Evolutionary conservation across 2,888 invertebrate species (phyloP), one percentile per base, ranked within the genome.

Genomic region (Cerastis leucographa): DNA sequence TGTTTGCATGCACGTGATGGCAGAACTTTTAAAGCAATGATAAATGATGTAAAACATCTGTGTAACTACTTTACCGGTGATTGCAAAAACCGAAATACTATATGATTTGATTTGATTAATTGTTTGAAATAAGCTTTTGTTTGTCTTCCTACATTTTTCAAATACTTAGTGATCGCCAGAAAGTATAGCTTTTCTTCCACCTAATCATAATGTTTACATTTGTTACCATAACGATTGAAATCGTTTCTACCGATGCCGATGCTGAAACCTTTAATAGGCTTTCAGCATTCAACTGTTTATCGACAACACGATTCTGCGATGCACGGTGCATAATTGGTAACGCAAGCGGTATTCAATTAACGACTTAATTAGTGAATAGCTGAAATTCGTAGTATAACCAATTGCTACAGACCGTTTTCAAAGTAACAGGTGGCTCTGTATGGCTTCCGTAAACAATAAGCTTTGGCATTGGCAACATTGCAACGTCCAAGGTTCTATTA

Each of bases 401-500:
- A 51, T 70, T 61, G 54, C 61, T 73, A 51, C 40, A 62, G 73
- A 40, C 35, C 44, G 66, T 35, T 70, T 70, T 73, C n/a, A 75
- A 74, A 62, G 80, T 84, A 84, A 83, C 80, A 83, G 83, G 83
- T 83, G 71, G 71, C 46, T 67, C 29, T 67, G 29, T 59, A 67
- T 72, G 35, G 70, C 22, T 80, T 67, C 51, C 12, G 44, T 78
- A 59, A 73, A 78, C 78, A 64, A 71, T 67, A 70, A 56, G 65
- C 71, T 11, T 72, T 82, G 71, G 66, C 19, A 76, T 70, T 72
- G 71, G 54, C 65, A 69, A 56, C 62, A 72, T 67, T 75, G 70
- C 59, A 80, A 76, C n/a, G 22, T 72, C 22, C 42, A 67, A 42
- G 56, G 69, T 64, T 78, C 11, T 62, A 22, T 69, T 83, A 62